Base-by-base conservation (phyloP, 1,140 invertebrate species). In the Andricus grossulariae region DNA sequence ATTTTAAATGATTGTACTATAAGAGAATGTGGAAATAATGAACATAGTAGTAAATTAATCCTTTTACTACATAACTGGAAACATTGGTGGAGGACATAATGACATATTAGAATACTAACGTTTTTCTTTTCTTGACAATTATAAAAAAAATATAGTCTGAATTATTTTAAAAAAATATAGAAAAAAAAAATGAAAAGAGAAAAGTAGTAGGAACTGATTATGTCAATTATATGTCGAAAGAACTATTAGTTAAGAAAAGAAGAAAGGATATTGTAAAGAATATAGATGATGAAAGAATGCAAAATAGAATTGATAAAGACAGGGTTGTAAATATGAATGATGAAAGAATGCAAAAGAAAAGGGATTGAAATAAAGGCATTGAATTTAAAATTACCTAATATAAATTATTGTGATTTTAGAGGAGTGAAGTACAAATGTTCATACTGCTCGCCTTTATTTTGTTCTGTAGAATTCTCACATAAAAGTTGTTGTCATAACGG, bases 401-500 rank as follows among this genome's bases (percentile, higher is more conserved):
- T 60, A 71, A 50, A 39, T 51, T 75, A 79, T 79, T 75, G 52
- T 18, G 71, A 78, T 75, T 77, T 81, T 55, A 76, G 76, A 6
- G 50, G 75, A 6, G 76, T 81, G 72, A 52, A 57, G 60, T 73
- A 78, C 55, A 11, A 32, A 18, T 81, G 80, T 76, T 18, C 54
- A 75, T 39, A 75, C 75, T 81, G 76, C 73, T 66, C 70, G 18
- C 76, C 76, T 50, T 55, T 71, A 54, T 81, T 72, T 81, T 81
- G 80, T 71, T 73, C 21, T 51, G 19, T 49, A 25, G 76, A 81
- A 78, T 75, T 50, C 71, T 75, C 72, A 1, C 73, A 75, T 50
- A 73, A 76, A 72, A 81, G 76, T 74, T 81, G 76, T 78, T 81
- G 80, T 73, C 73, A 76, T 32, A 55, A 66, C 57, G 74, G 76